Evolutionary conservation across 2,888 invertebrate species (phyloP), one percentile per base, ranked within the genome.

Genomic region (Periphyllus acericola): DNA sequence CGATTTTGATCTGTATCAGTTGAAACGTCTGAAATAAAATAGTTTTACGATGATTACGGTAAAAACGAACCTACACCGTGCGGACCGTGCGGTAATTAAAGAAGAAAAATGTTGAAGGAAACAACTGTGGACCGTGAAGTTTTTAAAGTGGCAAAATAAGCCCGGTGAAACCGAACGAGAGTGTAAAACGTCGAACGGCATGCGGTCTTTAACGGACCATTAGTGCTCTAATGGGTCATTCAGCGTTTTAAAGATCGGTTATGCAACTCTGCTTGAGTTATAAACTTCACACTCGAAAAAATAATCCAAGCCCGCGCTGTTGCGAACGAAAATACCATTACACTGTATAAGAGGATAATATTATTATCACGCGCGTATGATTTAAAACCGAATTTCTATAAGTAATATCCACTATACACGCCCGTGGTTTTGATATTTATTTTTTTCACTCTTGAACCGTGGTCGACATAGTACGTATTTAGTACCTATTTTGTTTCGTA

Each of bases 121-220:
- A 46, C 5, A 71, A 11, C 68, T 29, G 29, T 68, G 81, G 40
- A 72, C 4, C 21, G 46, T 55, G 14, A 60, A 79, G 29, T 74
- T 83, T 55, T 36, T 36, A 74, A 83, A 75, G 55, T 40, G 83
- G 60, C 29, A 21, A 60, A 60, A 72, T 83, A 74, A 83, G 29
- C 74, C 21, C 74, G 21, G 72, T 55, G 8, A 74, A 29, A 60
- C 85, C 71, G 68, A 71, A 60, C 17, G 14, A 46, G 21, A 80
- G 79, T 72, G 83, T 75, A 83, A 85, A 79, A 52, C 72, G 79
- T 29, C 17, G 71, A 79, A 85, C 83, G 36, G 74, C 85, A 34
- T 72, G 79, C 40, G 86, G 79, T 71, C 72, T 79, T 86, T 80
- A 86, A 86, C 86, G 80, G 86, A 46, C 86, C 86, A 86, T 86